Percentiles rank a stretch among this genome's conserved stretches.
Conservation (phyloP, 1,140 invertebrate genomes). For the Aphelenchoides avenae region DNA sequence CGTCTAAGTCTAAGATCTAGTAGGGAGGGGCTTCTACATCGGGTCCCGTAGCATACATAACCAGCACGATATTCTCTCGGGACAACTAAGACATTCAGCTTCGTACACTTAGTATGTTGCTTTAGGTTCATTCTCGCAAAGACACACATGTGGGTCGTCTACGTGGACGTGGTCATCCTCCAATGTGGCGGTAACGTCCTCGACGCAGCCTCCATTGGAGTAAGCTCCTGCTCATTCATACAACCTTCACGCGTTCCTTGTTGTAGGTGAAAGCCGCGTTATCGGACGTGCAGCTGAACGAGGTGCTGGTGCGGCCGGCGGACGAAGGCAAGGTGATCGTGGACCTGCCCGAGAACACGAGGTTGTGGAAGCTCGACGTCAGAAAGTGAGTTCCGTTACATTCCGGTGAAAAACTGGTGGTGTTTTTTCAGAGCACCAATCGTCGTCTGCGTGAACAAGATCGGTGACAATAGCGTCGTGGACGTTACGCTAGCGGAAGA, state of each 20-base stretch:
- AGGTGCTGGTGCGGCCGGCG: constrained; percentile 28
- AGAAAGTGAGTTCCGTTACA: constrained; percentile 8
- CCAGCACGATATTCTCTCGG: too few species aligned
- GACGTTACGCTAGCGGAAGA: constrained; percentile 22
- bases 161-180: constrained; percentile 28
- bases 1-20: too few species aligned
- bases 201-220: constrained; percentile 27
- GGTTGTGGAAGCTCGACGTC: constrained; percentile 24
- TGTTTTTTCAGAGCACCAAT: constrained; percentile 19
- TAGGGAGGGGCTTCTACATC: too few species aligned
- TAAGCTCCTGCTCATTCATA: background rate
- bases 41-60: too few species aligned
- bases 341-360: constrained; percentile 28
- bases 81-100: too few species aligned
- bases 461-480: constrained; percentile 22
- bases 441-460: constrained; percentile 23
- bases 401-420: background rate
- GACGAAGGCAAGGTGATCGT: constrained; percentile 32
- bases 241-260: background rate
- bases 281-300: constrained; percentile 28
- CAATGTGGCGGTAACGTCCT: constrained; percentile 32
- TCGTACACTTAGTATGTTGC: too few species aligned
- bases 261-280: constrained; percentile 30
- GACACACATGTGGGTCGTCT: constrained; percentile 23
- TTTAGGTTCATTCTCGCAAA: constrained; percentile 11